Evolutionary conservation across 2,797 vertebrate species (phyloP).

Genomic region (Sternarchorhynchus goeldii): DNA sequence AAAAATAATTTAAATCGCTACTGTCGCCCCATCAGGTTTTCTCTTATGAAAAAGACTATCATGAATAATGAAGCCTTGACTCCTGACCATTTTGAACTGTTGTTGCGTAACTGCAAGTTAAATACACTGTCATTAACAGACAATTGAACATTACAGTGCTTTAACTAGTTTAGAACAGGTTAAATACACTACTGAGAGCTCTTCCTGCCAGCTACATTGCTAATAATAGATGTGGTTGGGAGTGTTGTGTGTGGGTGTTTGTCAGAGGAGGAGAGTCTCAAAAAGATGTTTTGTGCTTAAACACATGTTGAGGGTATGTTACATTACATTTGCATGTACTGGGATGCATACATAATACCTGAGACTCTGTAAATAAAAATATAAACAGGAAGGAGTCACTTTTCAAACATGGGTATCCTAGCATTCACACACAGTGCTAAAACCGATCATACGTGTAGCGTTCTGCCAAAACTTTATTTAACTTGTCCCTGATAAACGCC

Average conservation of each 20-base stretch:
- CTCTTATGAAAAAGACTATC: neutral
- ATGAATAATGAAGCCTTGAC: too few relatives aligned
- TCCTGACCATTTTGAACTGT: too few relatives aligned
- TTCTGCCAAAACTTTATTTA: neutral
- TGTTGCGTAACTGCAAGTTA: too few relatives aligned
- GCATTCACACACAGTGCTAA: neutral
- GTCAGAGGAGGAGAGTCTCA: neutral
- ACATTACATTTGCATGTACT: too few relatives aligned
- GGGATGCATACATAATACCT: too few relatives aligned
- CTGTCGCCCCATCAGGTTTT: too few relatives aligned
- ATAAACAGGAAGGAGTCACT: neutral
- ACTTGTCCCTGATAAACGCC: neutral
- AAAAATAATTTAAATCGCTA: too few relatives aligned
- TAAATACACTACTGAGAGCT: slow-evolving; percentile 28
- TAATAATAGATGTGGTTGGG: slow-evolving; percentile 53
- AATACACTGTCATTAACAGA: neutral
- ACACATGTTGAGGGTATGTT: neutral
- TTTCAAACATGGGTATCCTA: neutral
- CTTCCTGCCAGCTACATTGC: slow-evolving; percentile 38
- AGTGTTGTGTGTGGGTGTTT: slow-evolving; percentile 18
- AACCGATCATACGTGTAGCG: too few relatives aligned
- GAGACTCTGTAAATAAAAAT: too few relatives aligned
- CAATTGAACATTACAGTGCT: neutral
- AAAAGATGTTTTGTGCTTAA: neutral
- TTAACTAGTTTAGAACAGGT: slow-evolving; percentile 11